Percentiles rank a stretch among this genome's conserved stretches.
These are phyloP conservation scores for Cabera pusaria DNA, from an alignment of 2,888 invertebrate genomes.

Conservation along the genomic window DNA sequence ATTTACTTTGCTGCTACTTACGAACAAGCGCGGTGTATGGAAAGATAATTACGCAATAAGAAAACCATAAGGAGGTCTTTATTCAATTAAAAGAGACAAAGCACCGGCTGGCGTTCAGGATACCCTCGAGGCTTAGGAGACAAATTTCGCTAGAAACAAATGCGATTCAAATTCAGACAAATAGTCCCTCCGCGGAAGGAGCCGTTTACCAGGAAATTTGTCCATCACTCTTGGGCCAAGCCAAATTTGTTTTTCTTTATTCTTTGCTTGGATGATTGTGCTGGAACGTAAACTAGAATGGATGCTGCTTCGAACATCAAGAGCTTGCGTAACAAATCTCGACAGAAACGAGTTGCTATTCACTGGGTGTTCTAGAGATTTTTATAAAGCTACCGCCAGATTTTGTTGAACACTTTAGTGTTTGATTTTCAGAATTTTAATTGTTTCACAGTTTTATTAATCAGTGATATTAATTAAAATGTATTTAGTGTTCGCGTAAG, in stretches of 20 bases:
- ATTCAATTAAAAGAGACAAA: slow-evolving; percentile 75
- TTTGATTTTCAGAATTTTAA: too few relatives aligned
- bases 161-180: slow-evolving; percentile 83
- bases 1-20: slow-evolving; percentile 24
- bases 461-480: too few relatives aligned
- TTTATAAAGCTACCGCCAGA: too few relatives aligned
- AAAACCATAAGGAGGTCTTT: slow-evolving; percentile 54
- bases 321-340: not conserved
- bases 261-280: slow-evolving; percentile 33
- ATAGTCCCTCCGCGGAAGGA: slow-evolving; percentile 78
- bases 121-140: slow-evolving; percentile 73
- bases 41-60: slow-evolving; percentile 52
- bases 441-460: too few relatives aligned
- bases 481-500: too few relatives aligned
- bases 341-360: too few relatives aligned
- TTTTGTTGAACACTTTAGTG: too few relatives aligned
- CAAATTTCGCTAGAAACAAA: slow-evolving; percentile 79
- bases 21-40: slow-evolving; percentile 30
- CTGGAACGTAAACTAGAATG: too few relatives aligned
- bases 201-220: slow-evolving; percentile 80
- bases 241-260: slow-evolving; percentile 71
- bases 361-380: too few relatives aligned
- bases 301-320: not conserved
- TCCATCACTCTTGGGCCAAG: slow-evolving; percentile 76
- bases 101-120: slow-evolving; percentile 57